Percentiles rank a stretch among this genome's conserved stretches.
Evolutionary conservation across 2,888 invertebrate species (phyloP).

Genomic region (Lingula anatina): DNA sequence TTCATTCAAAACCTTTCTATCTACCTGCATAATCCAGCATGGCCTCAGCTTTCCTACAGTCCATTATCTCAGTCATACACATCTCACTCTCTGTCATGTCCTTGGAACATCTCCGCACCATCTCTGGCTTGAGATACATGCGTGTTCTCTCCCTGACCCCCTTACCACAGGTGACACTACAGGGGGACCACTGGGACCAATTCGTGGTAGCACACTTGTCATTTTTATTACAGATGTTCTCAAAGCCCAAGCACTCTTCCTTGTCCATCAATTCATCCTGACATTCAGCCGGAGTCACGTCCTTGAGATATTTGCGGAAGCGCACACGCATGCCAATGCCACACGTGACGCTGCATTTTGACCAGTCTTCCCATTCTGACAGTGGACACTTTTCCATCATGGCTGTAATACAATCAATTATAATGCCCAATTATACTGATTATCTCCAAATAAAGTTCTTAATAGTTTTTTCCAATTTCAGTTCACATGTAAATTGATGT

Average conservation of each 20-base stretch:
- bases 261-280: conserved; percentile 30
- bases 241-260: conserved; percentile 39
- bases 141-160: conserved; percentile 55
- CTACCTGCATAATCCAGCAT: conserved; percentile 48
- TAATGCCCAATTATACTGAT: no score
- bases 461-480: no score
- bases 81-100: conserved; percentile 36
- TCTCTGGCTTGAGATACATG: conserved; percentile 31
- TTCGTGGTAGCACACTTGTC: conserved; percentile 60
- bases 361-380: conserved; percentile 56
- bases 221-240: conserved; percentile 6
- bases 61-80: conserved; percentile 32
- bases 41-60: conserved; percentile 46
- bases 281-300: conserved; percentile 37
- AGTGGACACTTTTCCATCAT: conserved; percentile 58
- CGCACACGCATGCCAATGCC: conserved; percentile 64
- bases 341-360: conserved; percentile 54
- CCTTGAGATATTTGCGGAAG: conserved; percentile 44
- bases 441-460: no score
- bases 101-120: conserved; percentile 24
- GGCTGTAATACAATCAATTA: conserved; percentile 31
- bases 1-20: no score
- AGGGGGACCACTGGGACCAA: conserved; percentile 81
- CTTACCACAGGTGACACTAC: conserved; percentile 73
- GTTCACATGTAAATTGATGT: no score